phyloP scores from a whole-genome alignment of 2,888 invertebrate species.

The Sympetrum striolatum region DNA sequence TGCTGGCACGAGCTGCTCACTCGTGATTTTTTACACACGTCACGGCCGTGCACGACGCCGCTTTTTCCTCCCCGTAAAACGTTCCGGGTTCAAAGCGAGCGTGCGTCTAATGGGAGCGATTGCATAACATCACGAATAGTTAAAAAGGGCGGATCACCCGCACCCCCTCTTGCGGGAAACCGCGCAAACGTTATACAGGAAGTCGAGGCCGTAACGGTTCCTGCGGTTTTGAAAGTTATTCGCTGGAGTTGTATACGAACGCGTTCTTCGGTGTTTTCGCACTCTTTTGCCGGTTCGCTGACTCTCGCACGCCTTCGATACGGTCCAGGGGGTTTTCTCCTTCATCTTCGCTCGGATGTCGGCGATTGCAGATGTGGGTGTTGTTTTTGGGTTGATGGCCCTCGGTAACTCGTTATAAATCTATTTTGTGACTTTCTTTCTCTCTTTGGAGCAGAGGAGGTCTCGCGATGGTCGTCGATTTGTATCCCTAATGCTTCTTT shows the following conservation, averaged over 20 bases:
- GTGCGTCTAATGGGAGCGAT: not conserved
- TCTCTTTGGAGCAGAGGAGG: too few relatives aligned
- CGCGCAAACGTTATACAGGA: not conserved
- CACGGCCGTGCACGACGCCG: not conserved
- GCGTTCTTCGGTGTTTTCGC: not conserved
- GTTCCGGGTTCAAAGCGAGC: not conserved
- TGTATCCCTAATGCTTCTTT: too few relatives aligned
- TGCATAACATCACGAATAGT: not conserved
- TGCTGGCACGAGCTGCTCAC: not conserved
- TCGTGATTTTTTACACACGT: not conserved
- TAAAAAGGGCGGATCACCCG: not conserved
- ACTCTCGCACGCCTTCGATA: not conserved
- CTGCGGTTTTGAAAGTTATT: not conserved
- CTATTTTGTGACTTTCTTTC: not conserved
- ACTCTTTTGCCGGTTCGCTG: too few relatives aligned
- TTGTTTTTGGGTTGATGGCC: not conserved
- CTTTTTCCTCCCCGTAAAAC: not conserved
- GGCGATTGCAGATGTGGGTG: not conserved
- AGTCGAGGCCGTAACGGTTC: not conserved
- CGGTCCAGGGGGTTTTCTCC: not conserved
- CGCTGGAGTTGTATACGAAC: not conserved
- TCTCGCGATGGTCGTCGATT: too few relatives aligned
- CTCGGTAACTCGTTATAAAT: not conserved
- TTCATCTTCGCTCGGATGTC: not conserved
- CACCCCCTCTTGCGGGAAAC: not conserved